Percentiles rank a stretch among this genome's conserved stretches.
These are phyloP conservation scores for Raphicerus campestris DNA, from an alignment of 2,113 vertebrate genomes.

Conservation along the genomic window DNA sequence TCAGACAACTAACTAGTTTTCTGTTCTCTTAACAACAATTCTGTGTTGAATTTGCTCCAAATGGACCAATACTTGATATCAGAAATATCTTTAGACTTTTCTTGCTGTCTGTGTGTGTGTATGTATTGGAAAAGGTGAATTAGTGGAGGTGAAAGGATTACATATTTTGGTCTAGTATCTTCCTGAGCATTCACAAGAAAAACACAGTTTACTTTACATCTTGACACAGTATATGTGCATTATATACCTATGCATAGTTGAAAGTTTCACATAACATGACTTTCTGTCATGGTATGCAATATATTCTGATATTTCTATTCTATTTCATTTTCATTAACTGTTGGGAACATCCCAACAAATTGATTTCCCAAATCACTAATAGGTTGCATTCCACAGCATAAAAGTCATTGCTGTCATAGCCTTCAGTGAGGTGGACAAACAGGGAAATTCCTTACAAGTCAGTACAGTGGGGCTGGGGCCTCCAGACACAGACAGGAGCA, in stretches of 20 bases:
- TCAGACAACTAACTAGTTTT: not conserved
- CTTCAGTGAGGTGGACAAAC: not conserved
- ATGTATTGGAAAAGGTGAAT: not conserved
- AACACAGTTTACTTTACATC: not conserved
- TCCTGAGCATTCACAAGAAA: not conserved
- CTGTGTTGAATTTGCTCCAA: not conserved
- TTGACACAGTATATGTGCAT: not conserved
- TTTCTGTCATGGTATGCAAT: not conserved
- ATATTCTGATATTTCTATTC: constrained; percentile 31
- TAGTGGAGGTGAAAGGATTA: not conserved
- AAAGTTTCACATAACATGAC: not conserved
- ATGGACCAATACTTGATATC: not conserved
- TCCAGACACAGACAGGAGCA: not conserved
- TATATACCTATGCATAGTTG: not conserved
- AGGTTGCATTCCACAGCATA: not conserved
- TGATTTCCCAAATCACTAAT: constrained; percentile 11
- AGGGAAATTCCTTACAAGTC: not conserved
- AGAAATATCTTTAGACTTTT: not conserved
- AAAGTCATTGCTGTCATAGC: constrained; percentile 4
- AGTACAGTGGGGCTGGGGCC: not conserved
- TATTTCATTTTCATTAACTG: not conserved
- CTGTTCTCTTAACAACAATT: not conserved
- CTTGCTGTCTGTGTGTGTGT: not conserved
- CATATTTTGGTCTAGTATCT: not conserved
- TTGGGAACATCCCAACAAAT: not conserved